Evolutionary conservation across 2,113 vertebrate genomes (phyloP).

Genomic region (Antennarius striatus): DNA sequence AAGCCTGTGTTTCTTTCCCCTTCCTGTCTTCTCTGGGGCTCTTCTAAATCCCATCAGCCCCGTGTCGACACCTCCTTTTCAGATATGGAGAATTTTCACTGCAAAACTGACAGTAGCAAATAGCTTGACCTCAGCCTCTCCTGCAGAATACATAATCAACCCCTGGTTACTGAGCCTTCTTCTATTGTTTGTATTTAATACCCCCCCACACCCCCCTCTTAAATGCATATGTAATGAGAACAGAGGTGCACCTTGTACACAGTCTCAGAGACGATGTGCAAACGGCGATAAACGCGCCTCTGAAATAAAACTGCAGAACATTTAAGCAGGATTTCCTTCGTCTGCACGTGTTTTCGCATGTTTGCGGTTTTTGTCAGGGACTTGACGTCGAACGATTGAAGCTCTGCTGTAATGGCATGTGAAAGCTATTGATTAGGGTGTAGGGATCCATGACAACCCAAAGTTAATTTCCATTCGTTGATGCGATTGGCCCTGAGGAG

Average conservation of each 20-base stretch:
- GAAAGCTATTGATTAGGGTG: conserved; percentile 92
- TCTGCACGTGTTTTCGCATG: too few relatives aligned
- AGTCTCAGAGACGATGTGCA: too few relatives aligned
- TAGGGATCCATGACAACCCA: conserved; percentile 87
- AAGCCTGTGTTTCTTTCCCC: too few relatives aligned
- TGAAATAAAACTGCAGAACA: too few relatives aligned
- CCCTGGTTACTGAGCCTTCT: not conserved
- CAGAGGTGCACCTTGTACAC: not conserved
- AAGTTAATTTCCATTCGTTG: conserved; percentile 85
- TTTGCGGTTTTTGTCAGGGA: too few relatives aligned
- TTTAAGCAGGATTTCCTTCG: too few relatives aligned
- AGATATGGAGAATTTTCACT: not conserved
- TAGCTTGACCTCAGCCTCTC: not conserved
- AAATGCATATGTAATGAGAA: not conserved
- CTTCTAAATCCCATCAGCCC: not conserved
- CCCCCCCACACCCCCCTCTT: not conserved
- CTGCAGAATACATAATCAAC: too few relatives aligned
- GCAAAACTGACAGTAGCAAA: not conserved
- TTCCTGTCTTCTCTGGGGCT: not conserved
- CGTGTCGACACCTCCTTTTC: not conserved
- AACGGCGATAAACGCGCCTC: too few relatives aligned
- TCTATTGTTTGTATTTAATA: too few relatives aligned
- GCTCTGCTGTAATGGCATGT: conserved; percentile 87
- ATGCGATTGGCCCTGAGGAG: conserved; percentile 77
- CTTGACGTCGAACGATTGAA: conserved; percentile 76